These are phyloP conservation scores for Bergia puertoricense DNA, from an alignment of 92 coral and sea anemone genomes.

Conservation along the genomic window DNA sequence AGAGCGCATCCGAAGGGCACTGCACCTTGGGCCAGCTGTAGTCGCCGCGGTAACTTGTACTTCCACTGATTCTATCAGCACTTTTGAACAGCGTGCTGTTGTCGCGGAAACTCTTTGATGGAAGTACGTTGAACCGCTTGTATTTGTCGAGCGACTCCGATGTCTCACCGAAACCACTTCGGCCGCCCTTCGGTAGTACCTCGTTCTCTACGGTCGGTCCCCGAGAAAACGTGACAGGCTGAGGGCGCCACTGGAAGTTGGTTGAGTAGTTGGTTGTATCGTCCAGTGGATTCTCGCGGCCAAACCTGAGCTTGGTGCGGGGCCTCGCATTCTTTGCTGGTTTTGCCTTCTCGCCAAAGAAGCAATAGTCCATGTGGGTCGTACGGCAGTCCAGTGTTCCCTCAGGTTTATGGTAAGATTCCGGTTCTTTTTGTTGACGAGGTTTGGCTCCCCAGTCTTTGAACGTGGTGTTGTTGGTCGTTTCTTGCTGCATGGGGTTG, in stretches of 20 bases:
- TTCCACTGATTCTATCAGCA: conserved; percentile 55
- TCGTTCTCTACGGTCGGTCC: conserved; percentile 82
- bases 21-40: conserved; percentile 77
- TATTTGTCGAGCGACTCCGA: conserved; percentile 93
- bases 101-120: conserved; percentile 85
- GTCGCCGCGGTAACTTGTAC: conserved; percentile 77
- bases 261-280: conserved; percentile 85
- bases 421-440: conserved; percentile 83
- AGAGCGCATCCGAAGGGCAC: conserved; percentile 78
- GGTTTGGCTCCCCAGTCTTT: conserved; percentile 67
- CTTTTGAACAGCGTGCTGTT: conserved; percentile 87
- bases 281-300: conserved; percentile 83
- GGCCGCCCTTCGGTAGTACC: conserved; percentile 67
- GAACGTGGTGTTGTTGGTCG: conserved; percentile 76
- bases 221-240: conserved; percentile 66
- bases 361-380: conserved; percentile 84
- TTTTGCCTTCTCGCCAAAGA: conserved; percentile 82
- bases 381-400: conserved; percentile 84
- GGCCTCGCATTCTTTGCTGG: conserved; percentile 95
- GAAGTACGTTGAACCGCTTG: conserved; percentile 82
- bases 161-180: conserved; percentile 54
- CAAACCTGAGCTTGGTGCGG: conserved; percentile 90
- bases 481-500: conserved; percentile 73
- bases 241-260: conserved; percentile 74
- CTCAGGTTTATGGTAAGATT: conserved; percentile 77